Percentiles rank a stretch among this genome's conserved stretches.
phyloP scores from a whole-genome alignment of 53 echinoderm and acorn worm genomes.

The Patiria pectinifera region DNA sequence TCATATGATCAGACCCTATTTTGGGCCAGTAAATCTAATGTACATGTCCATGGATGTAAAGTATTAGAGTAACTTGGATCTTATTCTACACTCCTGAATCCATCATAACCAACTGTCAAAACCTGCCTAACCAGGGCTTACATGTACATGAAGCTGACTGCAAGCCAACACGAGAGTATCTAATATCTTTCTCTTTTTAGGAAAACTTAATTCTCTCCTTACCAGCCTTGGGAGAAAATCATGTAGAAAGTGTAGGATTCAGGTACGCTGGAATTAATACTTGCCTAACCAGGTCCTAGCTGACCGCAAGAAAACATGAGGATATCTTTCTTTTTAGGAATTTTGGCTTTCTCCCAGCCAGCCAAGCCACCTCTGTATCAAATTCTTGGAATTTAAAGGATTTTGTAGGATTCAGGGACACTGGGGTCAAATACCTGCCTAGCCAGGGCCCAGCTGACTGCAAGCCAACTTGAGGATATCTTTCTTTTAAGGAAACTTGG shows the following conservation, averaged over 20 bases:
- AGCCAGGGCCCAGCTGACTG: slow-evolving; percentile 95
- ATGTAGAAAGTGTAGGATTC: too few species aligned
- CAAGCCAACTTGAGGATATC: slow-evolving; percentile 98
- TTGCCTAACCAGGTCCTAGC: slow-evolving; percentile 79
- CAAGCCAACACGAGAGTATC: too few species aligned
- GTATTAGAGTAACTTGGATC: too few species aligned
- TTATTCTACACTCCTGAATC: too few species aligned
- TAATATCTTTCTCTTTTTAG: slow-evolving; percentile 95
- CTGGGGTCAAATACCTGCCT: not conserved
- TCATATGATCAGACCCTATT: too few species aligned
- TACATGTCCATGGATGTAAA: too few species aligned
- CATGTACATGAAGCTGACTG: too few species aligned
- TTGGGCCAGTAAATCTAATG: too few species aligned
- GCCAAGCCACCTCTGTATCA: slow-evolving; percentile 71
- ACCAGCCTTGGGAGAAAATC: slow-evolving; percentile 70
- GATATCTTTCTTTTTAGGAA: slow-evolving; percentile 99
- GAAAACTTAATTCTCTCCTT: slow-evolving; percentile 90
- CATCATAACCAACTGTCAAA: too few species aligned
- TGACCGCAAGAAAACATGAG: slow-evolving; percentile 96
- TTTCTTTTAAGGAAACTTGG: slow-evolving; percentile 96
- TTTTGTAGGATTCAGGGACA: too few species aligned
- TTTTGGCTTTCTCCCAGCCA: slow-evolving; percentile 89
- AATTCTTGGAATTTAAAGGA: not conserved
- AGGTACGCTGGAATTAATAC: too few species aligned
- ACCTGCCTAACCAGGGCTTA: too few species aligned